Evolutionary conservation across 2,888 invertebrate genomes (phyloP), one percentile per base, ranked within the genome.

Genomic region (Poecilobothrus nobilitatus): DNA sequence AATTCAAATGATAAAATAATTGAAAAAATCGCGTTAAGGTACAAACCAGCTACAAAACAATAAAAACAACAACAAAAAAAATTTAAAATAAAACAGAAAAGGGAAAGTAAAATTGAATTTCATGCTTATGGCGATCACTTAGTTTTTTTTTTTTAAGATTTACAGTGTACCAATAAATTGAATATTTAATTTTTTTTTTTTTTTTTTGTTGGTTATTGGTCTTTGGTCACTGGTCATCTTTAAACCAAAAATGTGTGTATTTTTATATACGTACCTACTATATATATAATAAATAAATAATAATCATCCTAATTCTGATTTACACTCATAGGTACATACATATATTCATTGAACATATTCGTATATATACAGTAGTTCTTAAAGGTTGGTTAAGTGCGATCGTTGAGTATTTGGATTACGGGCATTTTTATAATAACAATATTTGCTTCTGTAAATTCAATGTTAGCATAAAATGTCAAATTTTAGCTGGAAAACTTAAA

Each of bases 391-490:
- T 53, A 27, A 27, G 27, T 27, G 27, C 27, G 27, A 27, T 27
- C 27, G 27, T 27, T 27, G 27, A 27, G n/a, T 53, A 53, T 53
- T 53, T 53, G 53, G 53, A 53, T 53, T 53, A 53, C 18, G 53
- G 53, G 53, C 53, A 53, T 53, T 53, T 12, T 53, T 6, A 6
- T 53, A 12, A 5, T 53, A 18, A 18, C 15, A 53, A 18, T 53
- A 53, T 53, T 53, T 53, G 53, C 53, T 53, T 53, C 53, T 53
- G 53, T 53, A 53, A 27, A 53, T 53, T 18, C 53, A 53, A 53
- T 53, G 53, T 53, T 53, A 53, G 53, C 15, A 53, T 53, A 53
- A 53, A 53, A 53, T 53, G 53, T 53, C 53, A 53, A 53, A 53
- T 12, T 53, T 53, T 53, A 18, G 53, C 53, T 53, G 9, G 18